A percentile compares a stretch with the other conserved stretches of the same genome.
Evolutionary conservation across 2,888 invertebrate species (phyloP).

Genomic region (Platypus cylindrus): DNA sequence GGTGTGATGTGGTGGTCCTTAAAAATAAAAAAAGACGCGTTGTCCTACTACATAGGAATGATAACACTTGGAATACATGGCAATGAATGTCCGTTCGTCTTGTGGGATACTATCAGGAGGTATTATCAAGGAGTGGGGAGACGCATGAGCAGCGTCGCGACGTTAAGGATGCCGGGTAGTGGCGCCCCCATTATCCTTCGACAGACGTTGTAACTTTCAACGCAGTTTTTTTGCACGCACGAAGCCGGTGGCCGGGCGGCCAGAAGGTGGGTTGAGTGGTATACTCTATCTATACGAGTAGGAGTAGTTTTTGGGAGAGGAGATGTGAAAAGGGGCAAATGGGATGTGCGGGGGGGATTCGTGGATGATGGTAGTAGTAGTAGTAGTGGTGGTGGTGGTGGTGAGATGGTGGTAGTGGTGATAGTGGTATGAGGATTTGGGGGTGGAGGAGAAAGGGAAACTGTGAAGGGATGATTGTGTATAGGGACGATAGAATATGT

Average conservation of each 20-base stretch:
- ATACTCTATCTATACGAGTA: constrained; percentile 11
- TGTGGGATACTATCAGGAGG: constrained; percentile 38
- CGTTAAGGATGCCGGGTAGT: constrained; percentile 36
- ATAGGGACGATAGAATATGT: no score
- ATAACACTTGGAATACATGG: constrained; percentile 39
- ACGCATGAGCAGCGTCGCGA: constrained; percentile 37
- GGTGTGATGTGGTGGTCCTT: constrained; percentile 24
- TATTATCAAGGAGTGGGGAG: constrained; percentile 36
- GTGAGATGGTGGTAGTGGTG: no score
- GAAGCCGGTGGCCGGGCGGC: constrained; percentile 16
- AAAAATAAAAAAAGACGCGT: constrained; percentile 35
- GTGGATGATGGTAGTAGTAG: no score
- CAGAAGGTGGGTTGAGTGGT: constrained; percentile 15
- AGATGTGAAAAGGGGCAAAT: no score
- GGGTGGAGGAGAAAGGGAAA: no score
- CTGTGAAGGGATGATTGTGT: no score
- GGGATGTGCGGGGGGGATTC: neutral
- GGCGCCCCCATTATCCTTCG: constrained; percentile 30
- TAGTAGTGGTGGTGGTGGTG: no score
- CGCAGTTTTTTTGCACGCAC: constrained; percentile 25
- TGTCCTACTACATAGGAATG: constrained; percentile 35
- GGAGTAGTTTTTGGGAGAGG: constrained; percentile 10
- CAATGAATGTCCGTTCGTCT: constrained; percentile 38
- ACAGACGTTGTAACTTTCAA: constrained; percentile 17
- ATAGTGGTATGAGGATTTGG: no score